A percentile compares a stretch with the other conserved stretches of the same genome.
These are phyloP conservation scores for Pachyuromys duprasi DNA, from an alignment of 2,797 vertebrate genomes.

Conservation along the genomic window DNA sequence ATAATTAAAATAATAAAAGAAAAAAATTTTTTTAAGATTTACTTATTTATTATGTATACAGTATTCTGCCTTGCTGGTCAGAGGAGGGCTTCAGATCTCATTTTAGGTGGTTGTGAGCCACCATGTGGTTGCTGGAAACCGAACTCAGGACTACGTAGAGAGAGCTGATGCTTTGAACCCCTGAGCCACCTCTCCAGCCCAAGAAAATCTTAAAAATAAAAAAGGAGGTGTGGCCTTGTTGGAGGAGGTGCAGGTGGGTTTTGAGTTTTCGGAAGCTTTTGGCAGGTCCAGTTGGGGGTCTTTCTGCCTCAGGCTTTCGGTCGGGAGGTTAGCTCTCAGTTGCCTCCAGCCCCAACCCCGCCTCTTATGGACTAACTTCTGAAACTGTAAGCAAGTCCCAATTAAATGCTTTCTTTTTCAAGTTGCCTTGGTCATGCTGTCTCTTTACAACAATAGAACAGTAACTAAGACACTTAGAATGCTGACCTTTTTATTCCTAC, in stretches of 20 bases:
- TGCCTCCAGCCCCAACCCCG: no score
- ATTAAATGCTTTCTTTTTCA: not conserved
- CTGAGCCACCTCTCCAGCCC: no score
- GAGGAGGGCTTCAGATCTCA: no score
- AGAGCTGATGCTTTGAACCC: no score
- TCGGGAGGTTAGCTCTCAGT: not conserved
- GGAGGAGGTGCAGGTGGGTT: not conserved
- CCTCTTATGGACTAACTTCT: not conserved
- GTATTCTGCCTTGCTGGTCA: no score
- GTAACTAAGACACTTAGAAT: not conserved
- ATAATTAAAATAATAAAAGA: not conserved
- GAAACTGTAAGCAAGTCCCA: not conserved
- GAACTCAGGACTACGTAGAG: no score
- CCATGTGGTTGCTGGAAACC: no score
- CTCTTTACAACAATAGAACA: not conserved
- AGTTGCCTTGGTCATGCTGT: not conserved
- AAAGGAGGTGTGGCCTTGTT: not conserved
- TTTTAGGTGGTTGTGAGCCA: no score
- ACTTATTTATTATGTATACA: no score
- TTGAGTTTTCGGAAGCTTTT: not conserved
- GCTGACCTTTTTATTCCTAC: constrained; percentile 1
- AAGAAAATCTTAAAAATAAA: no score
- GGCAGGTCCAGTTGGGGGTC: no score
- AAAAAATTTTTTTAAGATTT: no score
- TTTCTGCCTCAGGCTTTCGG: not conserved